Evolutionary conservation across 2,797 vertebrate genomes (phyloP), one percentile per base, ranked within the genome.

Genomic region (Ispidina lecontei): DNA sequence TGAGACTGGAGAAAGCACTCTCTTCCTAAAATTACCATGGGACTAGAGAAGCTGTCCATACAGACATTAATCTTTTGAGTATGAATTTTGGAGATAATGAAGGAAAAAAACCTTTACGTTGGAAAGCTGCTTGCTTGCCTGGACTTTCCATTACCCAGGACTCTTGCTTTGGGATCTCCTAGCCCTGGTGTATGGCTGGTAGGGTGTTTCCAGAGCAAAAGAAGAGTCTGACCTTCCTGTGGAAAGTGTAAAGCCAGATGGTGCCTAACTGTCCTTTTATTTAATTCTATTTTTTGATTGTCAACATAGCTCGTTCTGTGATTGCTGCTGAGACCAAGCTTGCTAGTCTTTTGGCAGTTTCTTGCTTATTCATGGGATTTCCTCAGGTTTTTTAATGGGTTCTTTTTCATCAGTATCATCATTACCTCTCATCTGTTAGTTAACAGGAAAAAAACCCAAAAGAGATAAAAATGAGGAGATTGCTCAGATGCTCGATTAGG

Each of bases 401-500:
- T 84, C 78, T 92, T 90, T 77, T 82, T 71, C 25, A 84, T 74
- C 37, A 44, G n/a, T 82, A 78, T 67, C 89, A 73, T 93, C 77
- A 79, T 90, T 92, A 79, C 46, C 49, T 71, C 85, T 96, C 88
- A 89, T 89, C 68, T 87, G 62, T 72, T 81, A 87, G 37, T 62
- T 89, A 88, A 60, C 23, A 77, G 35, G 58, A 14, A 43, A 82
- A 91, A 91, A 12, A 1, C 67, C 75, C 76, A 46, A 39, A 96
- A 91, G 86, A 89, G 68, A 65, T 28, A 80, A 92, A 95, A 90
- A 87, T 28, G 64, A 92, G 52, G 41, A 81, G 68, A 79, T 91
- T 76, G 68, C 39, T 89, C 86, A 84, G 64, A 92, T 92, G 83
- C 83, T 82, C 87, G 2, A 88, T 88, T 90, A 93, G 74, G 83